Percentiles rank a stretch among this genome's conserved stretches.
phyloP scores from a whole-genome alignment of 2,888 invertebrate genomes.

The Baronia brevicornis region DNA sequence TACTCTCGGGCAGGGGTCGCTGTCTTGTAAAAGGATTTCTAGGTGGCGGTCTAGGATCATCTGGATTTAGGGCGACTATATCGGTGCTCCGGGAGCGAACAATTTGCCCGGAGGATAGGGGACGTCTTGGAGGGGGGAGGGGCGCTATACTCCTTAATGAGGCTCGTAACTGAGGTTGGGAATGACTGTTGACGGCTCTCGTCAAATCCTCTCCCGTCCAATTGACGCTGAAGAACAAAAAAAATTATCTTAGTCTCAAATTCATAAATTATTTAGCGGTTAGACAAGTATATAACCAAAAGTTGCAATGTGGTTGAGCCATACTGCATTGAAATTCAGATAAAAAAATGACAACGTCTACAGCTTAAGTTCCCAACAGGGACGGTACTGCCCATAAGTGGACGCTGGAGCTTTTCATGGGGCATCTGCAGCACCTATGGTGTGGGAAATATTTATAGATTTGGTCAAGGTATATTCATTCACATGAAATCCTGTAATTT shows the following conservation, averaged over 20 bases:
- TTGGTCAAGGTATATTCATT: no score
- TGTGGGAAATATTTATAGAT: no score
- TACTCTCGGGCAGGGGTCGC: slow-evolving; percentile 19
- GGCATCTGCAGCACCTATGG: no score
- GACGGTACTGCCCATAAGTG: no score
- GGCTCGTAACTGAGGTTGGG: slow-evolving; percentile 48
- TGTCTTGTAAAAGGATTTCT: slow-evolving; percentile 32
- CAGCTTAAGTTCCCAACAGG: no score
- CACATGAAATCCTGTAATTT: no score
- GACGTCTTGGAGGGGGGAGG: slow-evolving; percentile 23
- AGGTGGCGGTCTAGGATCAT: slow-evolving; percentile 42
- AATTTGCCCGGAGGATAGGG: slow-evolving; percentile 30
- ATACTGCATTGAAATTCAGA: no score
- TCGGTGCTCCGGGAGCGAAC: slow-evolving; percentile 49
- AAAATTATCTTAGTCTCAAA: slow-evolving; percentile 1
- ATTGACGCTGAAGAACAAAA: slow-evolving; percentile 44
- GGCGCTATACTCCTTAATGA: slow-evolving; percentile 31
- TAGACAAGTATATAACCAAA: no score
- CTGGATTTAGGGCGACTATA: slow-evolving; percentile 29
- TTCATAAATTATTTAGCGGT: not conserved
- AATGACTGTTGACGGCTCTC: slow-evolving; percentile 41
- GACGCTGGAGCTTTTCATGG: no score
- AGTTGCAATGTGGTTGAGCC: no score
- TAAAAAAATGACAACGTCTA: no score
- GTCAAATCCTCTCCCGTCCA: slow-evolving; percentile 61